phyloP scores from a whole-genome alignment of 2,113 vertebrate genomes.

The Podarcis cretensis region DNA sequence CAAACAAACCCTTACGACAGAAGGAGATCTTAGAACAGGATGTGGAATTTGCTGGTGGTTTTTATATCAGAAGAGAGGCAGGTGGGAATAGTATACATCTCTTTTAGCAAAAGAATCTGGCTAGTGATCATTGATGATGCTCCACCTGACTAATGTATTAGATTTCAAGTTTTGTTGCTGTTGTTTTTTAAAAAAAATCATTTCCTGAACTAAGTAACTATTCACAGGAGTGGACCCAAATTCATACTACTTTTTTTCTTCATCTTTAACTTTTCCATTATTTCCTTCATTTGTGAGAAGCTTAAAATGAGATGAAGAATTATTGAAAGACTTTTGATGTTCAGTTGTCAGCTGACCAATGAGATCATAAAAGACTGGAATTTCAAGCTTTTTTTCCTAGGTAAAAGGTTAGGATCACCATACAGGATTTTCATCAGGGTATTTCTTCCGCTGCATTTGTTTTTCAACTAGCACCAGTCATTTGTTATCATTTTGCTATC shows the following conservation, averaged over 20 bases:
- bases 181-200: not conserved
- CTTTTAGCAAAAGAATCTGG: constrained; percentile 3
- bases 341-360: no score
- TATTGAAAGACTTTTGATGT: no score
- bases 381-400: no score
- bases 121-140: not conserved
- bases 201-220: not conserved
- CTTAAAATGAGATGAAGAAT: no score
- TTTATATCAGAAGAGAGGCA: constrained; percentile 25
- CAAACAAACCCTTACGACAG: not conserved
- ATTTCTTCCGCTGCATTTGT: no score
- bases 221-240: constrained; percentile 13
- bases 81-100: not conserved
- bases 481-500: no score
- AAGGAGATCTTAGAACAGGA: constrained; percentile 9
- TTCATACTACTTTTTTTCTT: not conserved
- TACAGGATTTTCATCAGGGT: no score
- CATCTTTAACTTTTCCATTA: not conserved
- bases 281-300: not conserved
- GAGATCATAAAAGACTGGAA: no score
- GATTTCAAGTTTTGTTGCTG: not conserved
- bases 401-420: no score
- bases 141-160: not conserved
- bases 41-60: constrained; percentile 1
- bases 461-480: no score